phyloP scores from a whole-genome alignment of 2,888 invertebrate genomes.

The Drosophila limbata region DNA sequence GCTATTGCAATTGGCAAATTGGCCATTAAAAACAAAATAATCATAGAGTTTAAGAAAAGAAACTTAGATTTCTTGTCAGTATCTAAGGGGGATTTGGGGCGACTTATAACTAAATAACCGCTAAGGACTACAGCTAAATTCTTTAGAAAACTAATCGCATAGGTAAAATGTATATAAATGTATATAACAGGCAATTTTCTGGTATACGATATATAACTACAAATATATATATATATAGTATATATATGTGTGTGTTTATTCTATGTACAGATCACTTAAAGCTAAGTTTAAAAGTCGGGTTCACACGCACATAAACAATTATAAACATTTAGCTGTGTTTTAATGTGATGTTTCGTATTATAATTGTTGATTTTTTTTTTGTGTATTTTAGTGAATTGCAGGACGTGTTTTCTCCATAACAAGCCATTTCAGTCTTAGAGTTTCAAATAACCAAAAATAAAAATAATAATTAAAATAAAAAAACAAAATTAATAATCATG shows the following conservation, averaged over 20 bases:
- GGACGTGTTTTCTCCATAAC: conserved; percentile 77
- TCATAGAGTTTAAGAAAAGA: conserved; percentile 38
- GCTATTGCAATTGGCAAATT: conserved; percentile 41
- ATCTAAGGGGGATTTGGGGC: conserved; percentile 30
- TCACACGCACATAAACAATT: conserved; percentile 60
- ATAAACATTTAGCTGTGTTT: conserved; percentile 43
- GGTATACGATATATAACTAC: conserved; percentile 57
- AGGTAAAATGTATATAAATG: conserved; percentile 76
- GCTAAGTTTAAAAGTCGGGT: conserved; percentile 63
- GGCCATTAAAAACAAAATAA: conserved; percentile 72
- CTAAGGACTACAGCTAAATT: conserved; percentile 74
- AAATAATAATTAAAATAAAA: conserved; percentile 24
- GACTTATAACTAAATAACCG: conserved; percentile 78
- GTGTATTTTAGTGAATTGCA: conserved; percentile 48
- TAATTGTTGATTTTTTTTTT: conserved; percentile 37
- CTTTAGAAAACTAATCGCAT: conserved; percentile 61
- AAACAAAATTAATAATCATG: conserved; percentile 32
- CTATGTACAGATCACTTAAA: conserved; percentile 59
- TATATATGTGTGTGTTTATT: conserved; percentile 29
- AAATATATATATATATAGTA: conserved; percentile 13
- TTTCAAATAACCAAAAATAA: conserved; percentile 80
- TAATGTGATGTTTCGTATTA: conserved; percentile 49
- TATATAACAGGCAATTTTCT: conserved; percentile 82
- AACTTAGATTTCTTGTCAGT: conserved; percentile 22
- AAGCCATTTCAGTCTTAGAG: conserved; percentile 84